A percentile compares a stretch with the other conserved stretches of the same genome.
These are phyloP conservation scores for Hyposoter didymator DNA, from an alignment of 2,888 invertebrate genomes.

Conservation along the genomic window DNA sequence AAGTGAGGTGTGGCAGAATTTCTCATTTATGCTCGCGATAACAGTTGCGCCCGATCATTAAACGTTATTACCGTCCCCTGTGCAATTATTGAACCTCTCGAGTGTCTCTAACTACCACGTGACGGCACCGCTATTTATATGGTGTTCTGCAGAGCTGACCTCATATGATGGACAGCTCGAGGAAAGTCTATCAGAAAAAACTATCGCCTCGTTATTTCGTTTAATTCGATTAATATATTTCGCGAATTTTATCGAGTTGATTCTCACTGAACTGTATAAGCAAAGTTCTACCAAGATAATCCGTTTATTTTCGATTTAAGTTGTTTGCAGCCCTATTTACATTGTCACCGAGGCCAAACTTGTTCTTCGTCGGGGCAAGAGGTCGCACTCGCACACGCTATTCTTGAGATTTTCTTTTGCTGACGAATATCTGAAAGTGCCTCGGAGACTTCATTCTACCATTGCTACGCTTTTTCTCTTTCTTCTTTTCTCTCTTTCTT, in stretches of 20 bases:
- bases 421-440: conserved; percentile 61
- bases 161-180: neutral
- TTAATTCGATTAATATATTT: conserved; percentile 4
- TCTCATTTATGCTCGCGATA: neutral
- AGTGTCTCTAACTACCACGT: neutral
- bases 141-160: neutral
- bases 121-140: neutral
- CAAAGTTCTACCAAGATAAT: conserved; percentile 74
- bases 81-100: neutral
- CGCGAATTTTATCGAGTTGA: conserved; percentile 41
- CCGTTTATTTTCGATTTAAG: conserved; percentile 81
- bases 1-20: neutral
- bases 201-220: neutral
- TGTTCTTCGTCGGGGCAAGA: conserved; percentile 12
- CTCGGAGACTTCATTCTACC: conserved; percentile 68
- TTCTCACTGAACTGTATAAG: conserved; percentile 11
- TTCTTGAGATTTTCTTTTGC: conserved; percentile 47
- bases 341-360: conserved; percentile 66
- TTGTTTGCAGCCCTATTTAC: conserved; percentile 80
- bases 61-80: neutral
- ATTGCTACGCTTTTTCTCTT: conserved; percentile 48
- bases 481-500: conserved; percentile 45
- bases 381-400: conserved; percentile 12
- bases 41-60: neutral
- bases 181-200: neutral